These are phyloP conservation scores for Xylophagus ater DNA, from an alignment of 2,888 invertebrate genomes.

Conservation along the genomic window DNA sequence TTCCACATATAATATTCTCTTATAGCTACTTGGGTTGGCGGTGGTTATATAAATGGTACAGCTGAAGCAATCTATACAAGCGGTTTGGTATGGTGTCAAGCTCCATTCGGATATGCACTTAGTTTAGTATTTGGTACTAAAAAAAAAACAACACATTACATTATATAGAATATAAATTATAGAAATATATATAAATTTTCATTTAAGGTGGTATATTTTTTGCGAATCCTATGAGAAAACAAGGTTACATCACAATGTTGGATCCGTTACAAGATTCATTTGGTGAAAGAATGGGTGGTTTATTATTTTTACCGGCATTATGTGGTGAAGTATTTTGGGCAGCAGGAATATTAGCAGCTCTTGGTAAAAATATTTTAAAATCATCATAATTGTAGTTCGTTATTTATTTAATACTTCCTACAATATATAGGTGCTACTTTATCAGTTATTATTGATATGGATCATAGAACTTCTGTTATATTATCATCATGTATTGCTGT, in stretches of 20 bases:
- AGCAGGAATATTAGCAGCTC: constrained; percentile 90
- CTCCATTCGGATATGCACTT: constrained; percentile 96
- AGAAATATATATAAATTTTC: not conserved
- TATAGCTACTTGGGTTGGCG: constrained; percentile 97
- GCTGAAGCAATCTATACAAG: constrained; percentile 92
- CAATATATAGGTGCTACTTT: constrained; percentile 72
- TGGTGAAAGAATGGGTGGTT: constrained; percentile 94
- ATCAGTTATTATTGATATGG: constrained; percentile 94
- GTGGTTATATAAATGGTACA: constrained; percentile 98
- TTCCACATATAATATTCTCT: not conserved
- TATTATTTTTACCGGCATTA: constrained; percentile 90
- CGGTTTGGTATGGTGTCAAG: constrained; percentile 95
- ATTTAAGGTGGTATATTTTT: constrained; percentile 86
- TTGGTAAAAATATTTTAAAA: constrained; percentile 55
- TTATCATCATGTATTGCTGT: constrained; percentile 93
- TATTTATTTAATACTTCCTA: not conserved
- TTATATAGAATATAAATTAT: not conserved
- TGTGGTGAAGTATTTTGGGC: constrained; percentile 99
- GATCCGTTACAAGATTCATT: constrained; percentile 96
- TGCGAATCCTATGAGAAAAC: constrained; percentile 93
- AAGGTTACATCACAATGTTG: constrained; percentile 97
- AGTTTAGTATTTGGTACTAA: constrained; percentile 79
- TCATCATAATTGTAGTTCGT: not conserved
- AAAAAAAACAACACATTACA: not conserved
- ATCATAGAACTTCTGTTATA: constrained; percentile 84